phyloP scores from a whole-genome alignment of 2,797 vertebrate species.

The Salmo trutta region DNA sequence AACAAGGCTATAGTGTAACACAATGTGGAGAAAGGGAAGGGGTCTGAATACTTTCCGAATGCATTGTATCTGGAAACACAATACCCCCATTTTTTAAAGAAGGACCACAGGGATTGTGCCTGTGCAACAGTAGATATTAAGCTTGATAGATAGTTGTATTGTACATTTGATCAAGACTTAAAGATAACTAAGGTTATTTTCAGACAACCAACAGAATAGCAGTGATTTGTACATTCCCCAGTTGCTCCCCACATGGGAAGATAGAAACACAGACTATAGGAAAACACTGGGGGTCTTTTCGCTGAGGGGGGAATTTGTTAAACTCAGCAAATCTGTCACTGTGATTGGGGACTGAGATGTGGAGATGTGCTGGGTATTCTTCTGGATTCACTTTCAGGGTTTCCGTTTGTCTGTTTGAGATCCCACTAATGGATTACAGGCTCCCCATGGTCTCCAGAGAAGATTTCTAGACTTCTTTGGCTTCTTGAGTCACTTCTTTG shows the following conservation, averaged over 20 bases:
- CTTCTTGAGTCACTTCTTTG: constrained; percentile 27
- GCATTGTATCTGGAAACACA: no score
- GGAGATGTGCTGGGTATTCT: constrained; percentile 57
- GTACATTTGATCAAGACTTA: neutral
- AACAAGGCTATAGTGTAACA: no score
- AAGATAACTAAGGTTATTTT: neutral
- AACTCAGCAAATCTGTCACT: neutral
- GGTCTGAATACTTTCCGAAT: no score
- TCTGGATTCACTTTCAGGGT: constrained; percentile 61
- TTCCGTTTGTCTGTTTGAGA: constrained; percentile 10
- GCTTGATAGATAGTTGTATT: neutral
- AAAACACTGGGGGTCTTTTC: neutral
- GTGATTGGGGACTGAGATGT: constrained; percentile 23
- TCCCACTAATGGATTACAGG: no score
- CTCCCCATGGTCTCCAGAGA: no score
- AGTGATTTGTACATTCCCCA: neutral
- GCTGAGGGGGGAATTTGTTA: neutral
- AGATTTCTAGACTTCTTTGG: constrained; percentile 9
- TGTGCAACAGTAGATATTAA: neutral
- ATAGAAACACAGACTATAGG: constrained; percentile 9
- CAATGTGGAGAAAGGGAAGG: no score
- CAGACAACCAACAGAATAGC: neutral
- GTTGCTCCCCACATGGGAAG: neutral
- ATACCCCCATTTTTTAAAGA: no score
- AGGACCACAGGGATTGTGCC: no score